phyloP scores from a whole-genome alignment of 2,113 vertebrate genomes.

The Anarrhichthys ocellatus region DNA sequence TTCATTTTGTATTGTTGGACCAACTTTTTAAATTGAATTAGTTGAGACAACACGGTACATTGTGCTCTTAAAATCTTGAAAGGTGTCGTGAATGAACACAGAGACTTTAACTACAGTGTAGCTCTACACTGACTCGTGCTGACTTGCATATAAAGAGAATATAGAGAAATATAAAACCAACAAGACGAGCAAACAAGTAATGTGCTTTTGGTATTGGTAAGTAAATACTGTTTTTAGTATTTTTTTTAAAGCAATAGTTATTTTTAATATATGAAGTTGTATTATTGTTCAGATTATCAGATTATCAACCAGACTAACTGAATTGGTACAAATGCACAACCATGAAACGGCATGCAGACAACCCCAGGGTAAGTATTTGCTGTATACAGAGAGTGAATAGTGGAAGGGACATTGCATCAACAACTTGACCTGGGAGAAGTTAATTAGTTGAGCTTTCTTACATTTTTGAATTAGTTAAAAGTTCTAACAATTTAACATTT shows the following conservation, averaged over 20 bases:
- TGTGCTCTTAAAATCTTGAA: background rate
- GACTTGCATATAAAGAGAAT: background rate
- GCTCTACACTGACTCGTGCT: background rate
- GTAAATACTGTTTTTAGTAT: background rate
- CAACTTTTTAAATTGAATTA: background rate
- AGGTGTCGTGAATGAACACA: background rate
- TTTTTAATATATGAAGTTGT: background rate
- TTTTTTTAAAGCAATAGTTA: background rate
- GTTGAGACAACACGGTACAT: background rate
- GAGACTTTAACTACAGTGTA: background rate
- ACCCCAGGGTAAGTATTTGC: background rate
- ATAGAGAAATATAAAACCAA: too few relatives aligned
- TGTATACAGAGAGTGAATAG: background rate
- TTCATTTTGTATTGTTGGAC: background rate
- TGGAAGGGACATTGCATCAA: background rate
- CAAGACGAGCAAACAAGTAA: too few relatives aligned
- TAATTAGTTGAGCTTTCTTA: background rate
- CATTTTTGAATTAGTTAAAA: background rate
- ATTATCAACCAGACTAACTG: too few relatives aligned
- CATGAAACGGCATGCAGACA: background rate
- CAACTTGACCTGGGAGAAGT: background rate
- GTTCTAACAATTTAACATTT: background rate
- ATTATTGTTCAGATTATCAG: too few relatives aligned
- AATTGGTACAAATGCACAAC: background rate
- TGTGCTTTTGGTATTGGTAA: background rate